Conservation (phyloP, 2,888 invertebrate species). For the Apamea monoglypha region DNA sequence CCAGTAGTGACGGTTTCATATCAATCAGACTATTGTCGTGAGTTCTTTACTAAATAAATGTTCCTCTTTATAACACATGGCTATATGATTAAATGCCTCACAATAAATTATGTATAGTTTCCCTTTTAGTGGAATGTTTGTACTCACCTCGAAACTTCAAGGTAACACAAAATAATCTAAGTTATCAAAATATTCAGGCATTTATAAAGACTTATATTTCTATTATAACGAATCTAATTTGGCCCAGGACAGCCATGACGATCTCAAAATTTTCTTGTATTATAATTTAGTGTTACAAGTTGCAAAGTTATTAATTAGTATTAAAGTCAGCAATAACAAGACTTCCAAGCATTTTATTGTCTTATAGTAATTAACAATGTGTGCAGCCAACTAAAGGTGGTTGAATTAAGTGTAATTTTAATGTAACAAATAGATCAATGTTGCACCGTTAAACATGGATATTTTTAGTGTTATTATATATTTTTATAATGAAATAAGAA, state of each 20-base stretch:
- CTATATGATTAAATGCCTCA: conserved; percentile 6
- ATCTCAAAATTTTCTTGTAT: conserved; percentile 64
- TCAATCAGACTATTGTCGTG: conserved; percentile 43
- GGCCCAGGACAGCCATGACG: conserved; percentile 52
- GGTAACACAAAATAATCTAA: conserved; percentile 4
- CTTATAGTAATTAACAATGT: conserved; percentile 47
- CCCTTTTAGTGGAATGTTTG: conserved; percentile 11
- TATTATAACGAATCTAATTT: conserved; percentile 29
- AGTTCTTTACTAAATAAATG: conserved; percentile 60
- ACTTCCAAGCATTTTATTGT: conserved; percentile 59
- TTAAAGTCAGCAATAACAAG: conserved; percentile 58
- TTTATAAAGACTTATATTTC: conserved; percentile 30
- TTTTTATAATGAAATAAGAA: conserved; percentile 85
- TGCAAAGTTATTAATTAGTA: conserved; percentile 53
- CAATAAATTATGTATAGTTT: conserved; percentile 28
- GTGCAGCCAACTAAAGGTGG: conserved; percentile 64
- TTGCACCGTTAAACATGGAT: conserved; percentile 84
- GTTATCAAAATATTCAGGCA: conserved; percentile 7
- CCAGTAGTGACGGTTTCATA: conserved; percentile 53
- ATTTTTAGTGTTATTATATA: conserved; percentile 88
- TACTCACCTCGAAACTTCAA: too few relatives aligned
- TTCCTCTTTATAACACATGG: conserved; percentile 40
- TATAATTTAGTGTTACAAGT: conserved; percentile 60
- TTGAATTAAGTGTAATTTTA: conserved; percentile 74
- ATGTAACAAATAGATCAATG: conserved; percentile 81